phyloP scores from a whole-genome alignment of 2,888 invertebrate genomes.

The Perdita meconis region DNA sequence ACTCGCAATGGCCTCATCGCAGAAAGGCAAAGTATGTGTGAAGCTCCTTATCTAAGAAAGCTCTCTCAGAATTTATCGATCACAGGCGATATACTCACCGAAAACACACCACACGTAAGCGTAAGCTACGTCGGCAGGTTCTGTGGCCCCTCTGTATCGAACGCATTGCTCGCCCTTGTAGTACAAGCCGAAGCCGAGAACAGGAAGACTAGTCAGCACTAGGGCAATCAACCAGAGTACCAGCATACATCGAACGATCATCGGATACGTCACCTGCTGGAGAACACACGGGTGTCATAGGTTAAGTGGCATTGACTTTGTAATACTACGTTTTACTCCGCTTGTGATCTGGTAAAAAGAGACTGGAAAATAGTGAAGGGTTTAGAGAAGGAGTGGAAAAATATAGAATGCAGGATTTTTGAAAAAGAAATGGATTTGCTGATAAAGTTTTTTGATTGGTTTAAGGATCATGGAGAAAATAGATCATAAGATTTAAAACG shows the following conservation, averaged over 20 bases:
- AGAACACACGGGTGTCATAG: slow-evolving; percentile 72
- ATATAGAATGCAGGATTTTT: too few species aligned
- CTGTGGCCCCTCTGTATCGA: slow-evolving; percentile 90
- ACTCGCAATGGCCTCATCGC: too few species aligned
- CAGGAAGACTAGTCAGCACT: slow-evolving; percentile 90
- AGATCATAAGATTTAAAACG: too few species aligned
- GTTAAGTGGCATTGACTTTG: slow-evolving; percentile 36
- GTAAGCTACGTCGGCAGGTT: slow-evolving; percentile 88
- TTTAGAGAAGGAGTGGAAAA: too few species aligned
- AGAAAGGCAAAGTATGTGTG: too few species aligned
- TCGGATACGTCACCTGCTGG: slow-evolving; percentile 92
- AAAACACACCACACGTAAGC: slow-evolving; percentile 91
- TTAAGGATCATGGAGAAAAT: too few species aligned
- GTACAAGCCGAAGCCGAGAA: slow-evolving; percentile 86
- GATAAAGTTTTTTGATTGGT: too few species aligned
- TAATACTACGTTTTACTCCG: not conserved
- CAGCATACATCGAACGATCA: slow-evolving; percentile 90
- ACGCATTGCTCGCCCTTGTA: slow-evolving; percentile 85
- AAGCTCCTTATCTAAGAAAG: too few species aligned
- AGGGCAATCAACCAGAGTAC: slow-evolving; percentile 89
- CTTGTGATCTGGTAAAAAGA: not conserved
- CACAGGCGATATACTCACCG: slow-evolving; percentile 86
- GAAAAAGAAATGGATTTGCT: too few species aligned
- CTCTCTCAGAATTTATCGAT: not conserved
- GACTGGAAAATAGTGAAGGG: not conserved